These are phyloP conservation scores for Cepaea hortensis DNA, from an alignment of 2,888 invertebrate genomes.

Conservation along the genomic window DNA sequence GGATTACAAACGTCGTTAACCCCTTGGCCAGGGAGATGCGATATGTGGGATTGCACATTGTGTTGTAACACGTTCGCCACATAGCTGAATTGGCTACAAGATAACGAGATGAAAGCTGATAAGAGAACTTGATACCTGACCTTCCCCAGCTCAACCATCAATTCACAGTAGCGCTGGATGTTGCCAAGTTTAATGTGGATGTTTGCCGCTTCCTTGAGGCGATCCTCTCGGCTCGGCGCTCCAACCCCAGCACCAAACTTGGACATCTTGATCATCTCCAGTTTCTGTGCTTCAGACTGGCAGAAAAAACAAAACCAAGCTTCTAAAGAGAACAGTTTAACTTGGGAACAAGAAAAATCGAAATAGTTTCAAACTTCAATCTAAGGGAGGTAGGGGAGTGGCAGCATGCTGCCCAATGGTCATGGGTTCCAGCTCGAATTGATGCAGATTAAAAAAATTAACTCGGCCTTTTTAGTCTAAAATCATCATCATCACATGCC, in stretches of 20 bases:
- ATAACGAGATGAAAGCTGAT: background rate
- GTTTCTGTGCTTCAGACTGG: conserved; percentile 75
- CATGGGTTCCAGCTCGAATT: too few relatives aligned
- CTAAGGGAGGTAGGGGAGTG: too few relatives aligned
- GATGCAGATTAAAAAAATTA: too few relatives aligned
- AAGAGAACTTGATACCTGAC: conserved; percentile 52
- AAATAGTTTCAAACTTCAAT: background rate
- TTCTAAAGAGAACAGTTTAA: background rate
- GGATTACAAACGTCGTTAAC: too few relatives aligned
- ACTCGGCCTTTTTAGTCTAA: too few relatives aligned
- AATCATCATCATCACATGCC: too few relatives aligned
- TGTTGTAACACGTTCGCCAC: too few relatives aligned
- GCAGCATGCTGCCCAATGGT: too few relatives aligned
- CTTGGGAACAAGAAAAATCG: background rate
- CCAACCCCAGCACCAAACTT: conserved; percentile 71
- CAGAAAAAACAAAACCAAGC: background rate
- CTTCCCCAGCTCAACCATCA: conserved; percentile 76
- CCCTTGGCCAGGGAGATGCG: too few relatives aligned
- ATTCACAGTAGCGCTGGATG: conserved; percentile 76
- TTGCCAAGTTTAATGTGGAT: conserved; percentile 75
- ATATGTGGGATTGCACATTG: too few relatives aligned
- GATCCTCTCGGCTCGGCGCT: conserved; percentile 69
- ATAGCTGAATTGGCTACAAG: too few relatives aligned
- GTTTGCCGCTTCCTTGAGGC: conserved; percentile 71
- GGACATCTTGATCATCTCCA: conserved; percentile 74